Evolutionary conservation across 2,888 invertebrate species (phyloP).

Genomic region (Lucinisca nassula): DNA sequence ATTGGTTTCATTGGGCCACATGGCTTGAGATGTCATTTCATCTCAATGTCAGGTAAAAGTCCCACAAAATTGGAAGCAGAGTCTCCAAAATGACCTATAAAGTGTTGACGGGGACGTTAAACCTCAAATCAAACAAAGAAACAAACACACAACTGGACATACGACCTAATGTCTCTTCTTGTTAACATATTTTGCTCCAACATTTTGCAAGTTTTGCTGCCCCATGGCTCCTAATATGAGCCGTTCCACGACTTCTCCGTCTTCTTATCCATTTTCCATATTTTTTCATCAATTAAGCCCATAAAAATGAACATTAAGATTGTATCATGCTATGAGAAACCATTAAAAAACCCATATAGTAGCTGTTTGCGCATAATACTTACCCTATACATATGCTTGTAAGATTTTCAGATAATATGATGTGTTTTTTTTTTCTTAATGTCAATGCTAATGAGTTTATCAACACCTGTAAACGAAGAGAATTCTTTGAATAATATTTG

Average conservation of each 20-base stretch:
- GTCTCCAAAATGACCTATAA: no score
- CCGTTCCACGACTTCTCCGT: neutral
- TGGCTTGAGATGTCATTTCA: no score
- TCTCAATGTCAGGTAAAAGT: no score
- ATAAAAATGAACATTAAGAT: slow-evolving; percentile 68
- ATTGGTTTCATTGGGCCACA: no score
- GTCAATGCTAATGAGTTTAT: neutral
- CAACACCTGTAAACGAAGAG: neutral
- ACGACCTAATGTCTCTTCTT: no score
- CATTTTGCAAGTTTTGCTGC: no score
- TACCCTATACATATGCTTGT: slow-evolving; percentile 7
- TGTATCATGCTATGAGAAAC: slow-evolving; percentile 45
- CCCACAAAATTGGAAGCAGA: no score
- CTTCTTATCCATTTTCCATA: slow-evolving; percentile 56
- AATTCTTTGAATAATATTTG: neutral
- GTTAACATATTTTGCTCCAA: no score
- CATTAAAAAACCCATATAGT: slow-evolving; percentile 59
- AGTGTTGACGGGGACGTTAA: no score
- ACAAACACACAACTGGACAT: no score
- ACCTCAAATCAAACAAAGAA: no score
- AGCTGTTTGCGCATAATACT: slow-evolving; percentile 10
- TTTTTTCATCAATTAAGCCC: slow-evolving; percentile 55
- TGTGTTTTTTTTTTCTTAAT: neutral
- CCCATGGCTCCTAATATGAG: no score
- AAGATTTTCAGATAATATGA: neutral